Base-by-base conservation (phyloP, 2,797 vertebrate species). In the Poecilia wingei region DNA sequence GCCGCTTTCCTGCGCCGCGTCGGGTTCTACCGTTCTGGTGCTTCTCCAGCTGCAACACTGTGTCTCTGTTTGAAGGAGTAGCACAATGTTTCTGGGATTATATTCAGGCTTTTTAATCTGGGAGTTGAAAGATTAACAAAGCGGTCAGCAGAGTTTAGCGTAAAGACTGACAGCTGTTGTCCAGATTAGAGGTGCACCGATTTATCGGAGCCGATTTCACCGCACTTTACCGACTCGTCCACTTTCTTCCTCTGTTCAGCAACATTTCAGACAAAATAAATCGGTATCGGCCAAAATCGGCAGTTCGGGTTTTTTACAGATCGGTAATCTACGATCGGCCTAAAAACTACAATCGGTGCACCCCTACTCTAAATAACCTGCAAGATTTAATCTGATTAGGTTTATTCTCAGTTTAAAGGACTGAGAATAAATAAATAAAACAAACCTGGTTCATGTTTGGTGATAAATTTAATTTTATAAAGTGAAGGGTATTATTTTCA, bases 31-130 rank as follows among this genome's bases (percentile, higher is more conserved):
- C 1, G 20, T 41, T 68, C 39, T 33, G 78, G 75, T 79, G 79
- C 81, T 87, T 88, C 86, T 86, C 74, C 86, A 81, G 84, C 82
- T 70, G 5, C 79, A 55, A 77, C 78, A 76, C 82, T 81, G 77
- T 80, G 82, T 89, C 47, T 45, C 72, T 33, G 59, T 72, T 69
- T 25, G 64, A 79, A 84, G 61, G 45, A 49, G 25, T 12, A 70
- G 33, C 57, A 74, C 12, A 3, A 47, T 74, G 31, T 75, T 79
- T 83, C 61, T 70, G 45, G 49, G 36, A 74, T 55, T n/a, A 36
- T 55, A 79, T 55, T 16, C 72, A 77, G 49, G 3, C 43, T 59
- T 78, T 49, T 77, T 64, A 6, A 20, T 64, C 33, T 76, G n/a
- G 7, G 16, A 9, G 31, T 57, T 53, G 61, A 80, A 41, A 77